Evolutionary conservation across 2,888 invertebrate species (phyloP).

Genomic region (Platycheirus rosarum): DNA sequence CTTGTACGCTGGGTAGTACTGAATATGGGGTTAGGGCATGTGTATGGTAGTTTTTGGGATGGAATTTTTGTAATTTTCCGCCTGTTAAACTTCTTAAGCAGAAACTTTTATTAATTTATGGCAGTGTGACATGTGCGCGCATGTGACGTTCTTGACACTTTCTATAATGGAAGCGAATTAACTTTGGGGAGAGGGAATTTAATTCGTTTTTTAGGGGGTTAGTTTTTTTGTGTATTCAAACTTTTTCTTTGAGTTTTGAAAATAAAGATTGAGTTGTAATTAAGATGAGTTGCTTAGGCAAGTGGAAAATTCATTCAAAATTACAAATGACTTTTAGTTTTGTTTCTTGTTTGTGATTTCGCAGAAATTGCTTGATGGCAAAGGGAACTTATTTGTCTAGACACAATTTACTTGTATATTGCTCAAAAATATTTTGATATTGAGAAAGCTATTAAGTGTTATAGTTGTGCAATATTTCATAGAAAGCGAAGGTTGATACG

Average conservation of each 20-base stretch:
- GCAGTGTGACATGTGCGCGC: slow-evolving; percentile 71
- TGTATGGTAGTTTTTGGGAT: slow-evolving; percentile 61
- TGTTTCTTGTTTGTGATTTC: not conserved
- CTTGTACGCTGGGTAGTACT: not conserved
- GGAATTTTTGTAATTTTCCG: slow-evolving; percentile 74
- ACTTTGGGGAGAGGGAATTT: slow-evolving; percentile 41
- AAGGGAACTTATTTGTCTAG: slow-evolving; percentile 1
- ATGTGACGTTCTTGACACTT: slow-evolving; percentile 72
- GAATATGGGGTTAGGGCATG: no score
- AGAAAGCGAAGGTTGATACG: no score
- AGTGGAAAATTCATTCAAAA: slow-evolving; percentile 23
- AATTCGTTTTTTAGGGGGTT: not conserved
- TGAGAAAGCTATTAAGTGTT: no score
- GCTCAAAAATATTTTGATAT: not conserved
- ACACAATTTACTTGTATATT: not conserved
- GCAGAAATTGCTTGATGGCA: not conserved
- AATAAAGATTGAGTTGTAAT: slow-evolving; percentile 60
- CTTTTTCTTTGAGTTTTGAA: slow-evolving; percentile 26
- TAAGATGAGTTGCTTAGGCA: slow-evolving; percentile 46
- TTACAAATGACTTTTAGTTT: not conserved
- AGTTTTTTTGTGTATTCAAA: slow-evolving; percentile 3
- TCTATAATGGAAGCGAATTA: slow-evolving; percentile 67
- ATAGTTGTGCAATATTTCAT: no score
- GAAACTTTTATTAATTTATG: slow-evolving; percentile 71
- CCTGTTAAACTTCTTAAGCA: slow-evolving; percentile 73